Conservation (phyloP, 2,888 invertebrate species). For the Dione juno region DNA sequence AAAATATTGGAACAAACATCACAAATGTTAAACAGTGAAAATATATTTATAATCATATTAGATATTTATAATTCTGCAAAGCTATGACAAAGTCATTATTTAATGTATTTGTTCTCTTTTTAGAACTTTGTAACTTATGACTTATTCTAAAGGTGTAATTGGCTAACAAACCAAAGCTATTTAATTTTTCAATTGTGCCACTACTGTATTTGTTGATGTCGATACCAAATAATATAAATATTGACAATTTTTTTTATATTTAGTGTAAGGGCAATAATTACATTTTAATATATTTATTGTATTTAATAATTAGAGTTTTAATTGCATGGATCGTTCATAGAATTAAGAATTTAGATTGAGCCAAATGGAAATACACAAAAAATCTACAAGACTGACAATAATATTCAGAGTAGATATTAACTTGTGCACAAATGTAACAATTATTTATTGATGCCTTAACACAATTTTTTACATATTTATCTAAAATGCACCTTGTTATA, state of each 20-base stretch:
- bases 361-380: conserved; percentile 75
- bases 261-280: conserved; percentile 68
- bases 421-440: conserved; percentile 71
- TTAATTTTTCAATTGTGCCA: conserved; percentile 71
- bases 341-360: conserved; percentile 74
- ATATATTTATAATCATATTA: conserved; percentile 39
- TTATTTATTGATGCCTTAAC: conserved; percentile 65
- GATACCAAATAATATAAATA: conserved; percentile 59
- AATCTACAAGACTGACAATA: conserved; percentile 84
- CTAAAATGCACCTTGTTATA: conserved; percentile 80
- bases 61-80: conserved; percentile 40
- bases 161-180: conserved; percentile 77
- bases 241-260: conserved; percentile 63
- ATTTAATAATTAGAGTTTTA: conserved; percentile 74
- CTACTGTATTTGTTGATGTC: conserved; percentile 70
- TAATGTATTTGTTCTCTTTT: conserved; percentile 37
- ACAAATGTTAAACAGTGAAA: conserved; percentile 55
- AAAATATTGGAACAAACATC: conserved; percentile 54
- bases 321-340: conserved; percentile 78
- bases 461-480: conserved; percentile 69
- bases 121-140: conserved; percentile 34
- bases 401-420: conserved; percentile 82
- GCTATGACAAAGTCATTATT: conserved; percentile 49
- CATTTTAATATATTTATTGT: conserved; percentile 78
- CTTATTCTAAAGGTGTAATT: conserved; percentile 58